Evolutionary conservation across 2,797 vertebrate genomes (phyloP), one percentile per base, ranked within the genome.

Genomic region (Clarias laeviceps): DNA sequence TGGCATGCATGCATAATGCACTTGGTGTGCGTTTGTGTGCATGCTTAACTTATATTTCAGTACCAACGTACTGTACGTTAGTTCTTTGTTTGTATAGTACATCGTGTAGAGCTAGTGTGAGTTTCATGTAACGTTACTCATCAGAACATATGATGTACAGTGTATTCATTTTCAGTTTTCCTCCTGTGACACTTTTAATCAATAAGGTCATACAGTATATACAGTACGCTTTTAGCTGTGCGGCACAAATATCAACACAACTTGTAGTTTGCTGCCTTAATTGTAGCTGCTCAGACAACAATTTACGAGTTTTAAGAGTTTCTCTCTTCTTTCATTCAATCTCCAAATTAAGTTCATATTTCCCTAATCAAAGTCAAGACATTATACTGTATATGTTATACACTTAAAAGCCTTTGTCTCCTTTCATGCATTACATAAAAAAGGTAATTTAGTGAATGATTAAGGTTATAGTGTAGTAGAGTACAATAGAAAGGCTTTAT

Each of bases 1-100:
- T 85, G 84, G 85, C 89, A 81, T 90, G 87, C 87, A 89, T 87
- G 82, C 87, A 68, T 91, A 90, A 91, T 92, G 85, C 85, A 73
- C 70, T 70, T 5, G n/a, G 65, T 82, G 64, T 54, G 45, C 70
- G 80, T 73, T 56, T 80, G 70, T 70, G 61, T 45, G 18, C 22
- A 32, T 29, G 50, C 27, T 62, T 62, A 40, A 40, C 14, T 4
- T 79, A 6, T 12, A 22, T 59, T 59, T 3, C 74, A 59, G 74
- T 12, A 34, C 29, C 29, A 22, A 57, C 20, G 12, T 34, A 34
- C 27, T 12, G 12, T 34, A 34, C 27, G 57, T 8, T 18, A 77
- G 0, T 22, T 17, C 17, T 27, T 32, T 20, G 17, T 76, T 32
- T 57, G 5, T 74, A 15, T 5, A 0, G 5, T 74, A n/a, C 24